Base-by-base conservation (phyloP, 2,797 vertebrate genomes). In the Eurystomus glaucurus region DNA sequence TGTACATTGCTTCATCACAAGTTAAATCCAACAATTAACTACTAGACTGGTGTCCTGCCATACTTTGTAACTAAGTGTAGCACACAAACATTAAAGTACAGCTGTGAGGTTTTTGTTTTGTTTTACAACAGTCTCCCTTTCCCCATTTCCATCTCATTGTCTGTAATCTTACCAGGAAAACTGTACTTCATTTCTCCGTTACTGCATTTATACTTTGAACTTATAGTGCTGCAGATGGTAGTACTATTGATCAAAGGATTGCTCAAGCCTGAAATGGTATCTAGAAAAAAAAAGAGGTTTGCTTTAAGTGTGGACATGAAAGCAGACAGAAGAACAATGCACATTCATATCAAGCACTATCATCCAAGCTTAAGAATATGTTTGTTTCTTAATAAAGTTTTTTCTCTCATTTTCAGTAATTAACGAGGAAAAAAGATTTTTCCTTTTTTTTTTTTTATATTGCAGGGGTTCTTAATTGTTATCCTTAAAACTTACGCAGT, bases 201-300 rank as follows among this genome's bases (percentile, higher is more conserved):
- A 87, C 12, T 88, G 78, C 93, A 70, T 96, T 93, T 90, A 69
- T 90, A 46, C 86, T 97, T 97, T 95, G 94, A 96, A 95, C 76
- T 93, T 65, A 58, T 3, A 91, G 62, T 85, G 60, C 65, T 90
- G 72, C 55, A 88, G 76, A 88, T 54, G 60, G 23, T 37, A 83
- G 71, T 69, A 29, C 45, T 72, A 77, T 86, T 92, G 94, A 96
- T 97, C 85, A 96, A 97, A 97, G 88, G 61, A 55, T 45, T 91
- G 41, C 39, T 94, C 45, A 71, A 87, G 35, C 39, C 58, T 94
- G 62, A 96, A 96, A 96, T 87, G 3, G 7, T 72, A 51, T 68
- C 60, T 51, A 57, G 16, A 17, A 6, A 39, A 82, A 76, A 91
- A 85, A 50, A 28, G 19, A 66, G 7, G 13, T 50, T 68, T 86